A percentile compares a stretch with the other conserved stretches of the same genome.
phyloP scores from a whole-genome alignment of 2,797 vertebrate species.

The Sebastolobus alascanus region DNA sequence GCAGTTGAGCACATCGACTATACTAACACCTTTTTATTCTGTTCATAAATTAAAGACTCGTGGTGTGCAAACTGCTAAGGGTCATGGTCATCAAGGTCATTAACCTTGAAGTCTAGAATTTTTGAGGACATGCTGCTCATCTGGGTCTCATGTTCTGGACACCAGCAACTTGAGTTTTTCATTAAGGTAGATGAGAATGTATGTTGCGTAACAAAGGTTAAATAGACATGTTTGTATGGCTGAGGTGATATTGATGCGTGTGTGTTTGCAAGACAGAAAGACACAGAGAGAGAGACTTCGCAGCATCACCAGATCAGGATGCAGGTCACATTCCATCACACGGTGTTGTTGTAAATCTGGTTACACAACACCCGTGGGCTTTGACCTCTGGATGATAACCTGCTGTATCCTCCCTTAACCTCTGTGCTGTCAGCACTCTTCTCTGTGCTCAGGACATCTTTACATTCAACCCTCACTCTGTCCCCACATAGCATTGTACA shows the following conservation, averaged over 20 bases:
- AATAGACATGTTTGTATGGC: background rate
- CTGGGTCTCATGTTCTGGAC: constrained; percentile 2
- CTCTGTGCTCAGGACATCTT: background rate
- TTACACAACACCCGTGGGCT: constrained; percentile 49
- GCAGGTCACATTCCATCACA: constrained; percentile 44
- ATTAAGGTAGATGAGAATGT: background rate
- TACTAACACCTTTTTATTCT: background rate
- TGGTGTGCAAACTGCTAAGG: background rate
- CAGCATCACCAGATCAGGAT: constrained; percentile 33
- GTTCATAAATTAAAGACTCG: background rate
- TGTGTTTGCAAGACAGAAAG: background rate
- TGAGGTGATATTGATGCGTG: background rate
- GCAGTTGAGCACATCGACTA: background rate
- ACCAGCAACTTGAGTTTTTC: background rate
- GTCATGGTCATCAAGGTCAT: background rate
- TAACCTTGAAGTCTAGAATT: background rate
- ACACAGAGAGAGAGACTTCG: background rate
- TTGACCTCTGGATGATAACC: constrained; percentile 37
- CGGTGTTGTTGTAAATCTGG: constrained; percentile 40
- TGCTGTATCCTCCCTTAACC: constrained; percentile 10
- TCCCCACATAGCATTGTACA: background rate
- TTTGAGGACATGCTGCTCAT: background rate
- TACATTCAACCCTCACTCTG: background rate
- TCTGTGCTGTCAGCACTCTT: background rate
- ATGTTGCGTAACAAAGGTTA: background rate